These are phyloP conservation scores for Monochamus alternatus DNA, from an alignment of 2,888 invertebrate species.

Conservation along the genomic window DNA sequence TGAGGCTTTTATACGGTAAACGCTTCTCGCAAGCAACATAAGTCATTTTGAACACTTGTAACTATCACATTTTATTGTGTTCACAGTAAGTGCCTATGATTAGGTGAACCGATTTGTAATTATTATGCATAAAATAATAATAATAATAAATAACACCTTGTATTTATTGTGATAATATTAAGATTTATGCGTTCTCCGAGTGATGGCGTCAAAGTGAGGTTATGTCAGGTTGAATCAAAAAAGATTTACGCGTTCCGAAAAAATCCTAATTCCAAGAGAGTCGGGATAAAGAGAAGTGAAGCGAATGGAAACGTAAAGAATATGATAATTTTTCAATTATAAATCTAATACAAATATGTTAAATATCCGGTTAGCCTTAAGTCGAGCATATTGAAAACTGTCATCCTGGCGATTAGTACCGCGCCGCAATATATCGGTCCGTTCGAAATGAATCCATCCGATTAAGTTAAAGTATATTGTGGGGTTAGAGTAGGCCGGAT, in stretches of 20 bases:
- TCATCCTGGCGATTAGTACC: conserved; percentile 65
- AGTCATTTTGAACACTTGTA: too few relatives aligned
- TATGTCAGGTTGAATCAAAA: conserved; percentile 5
- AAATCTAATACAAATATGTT: conserved; percentile 67
- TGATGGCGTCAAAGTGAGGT: background rate
- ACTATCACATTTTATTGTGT: too few relatives aligned
- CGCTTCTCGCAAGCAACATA: too few relatives aligned
- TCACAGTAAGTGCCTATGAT: too few relatives aligned
- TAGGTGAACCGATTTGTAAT: too few relatives aligned
- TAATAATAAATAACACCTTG: too few relatives aligned
- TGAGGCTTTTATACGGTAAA: too few relatives aligned
- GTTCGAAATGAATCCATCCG: conserved; percentile 70
- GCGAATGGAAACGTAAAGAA: conserved; percentile 40
- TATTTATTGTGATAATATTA: too few relatives aligned
- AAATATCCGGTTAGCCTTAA: conserved; percentile 63
- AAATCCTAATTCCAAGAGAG: conserved; percentile 34
- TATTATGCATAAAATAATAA: too few relatives aligned
- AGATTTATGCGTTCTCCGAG: background rate
- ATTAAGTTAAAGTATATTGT: conserved; percentile 70
- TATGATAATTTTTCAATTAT: conserved; percentile 69
- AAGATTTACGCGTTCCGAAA: conserved; percentile 14
- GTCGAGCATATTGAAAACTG: conserved; percentile 64
- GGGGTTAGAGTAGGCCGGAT: conserved; percentile 70
- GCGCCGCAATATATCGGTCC: conserved; percentile 66
- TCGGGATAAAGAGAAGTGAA: conserved; percentile 40